These are phyloP conservation scores for Archips crataeganus DNA, from an alignment of 2,888 invertebrate species.

Conservation along the genomic window DNA sequence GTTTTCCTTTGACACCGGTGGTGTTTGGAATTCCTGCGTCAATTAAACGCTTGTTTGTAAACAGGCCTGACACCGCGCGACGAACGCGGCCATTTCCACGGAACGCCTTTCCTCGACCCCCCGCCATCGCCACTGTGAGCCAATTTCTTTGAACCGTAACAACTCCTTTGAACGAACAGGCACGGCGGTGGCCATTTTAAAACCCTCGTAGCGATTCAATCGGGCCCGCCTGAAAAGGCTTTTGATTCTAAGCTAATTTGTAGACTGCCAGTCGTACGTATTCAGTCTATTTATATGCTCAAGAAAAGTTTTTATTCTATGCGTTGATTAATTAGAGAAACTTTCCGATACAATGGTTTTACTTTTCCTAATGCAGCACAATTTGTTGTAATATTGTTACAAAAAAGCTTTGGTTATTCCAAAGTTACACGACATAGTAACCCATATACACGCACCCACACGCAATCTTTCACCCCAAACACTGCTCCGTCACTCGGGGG, in stretches of 20 bases:
- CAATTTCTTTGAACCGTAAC: slow-evolving; percentile 59
- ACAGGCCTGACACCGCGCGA: slow-evolving; percentile 66
- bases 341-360: background rate
- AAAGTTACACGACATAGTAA: slow-evolving; percentile 32
- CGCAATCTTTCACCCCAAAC: slow-evolving; percentile 32
- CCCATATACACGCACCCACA: slow-evolving; percentile 37
- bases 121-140: slow-evolving; percentile 34
- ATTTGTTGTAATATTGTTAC: slow-evolving; percentile 17
- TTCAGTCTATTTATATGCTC: slow-evolving; percentile 15
- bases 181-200: slow-evolving; percentile 47
- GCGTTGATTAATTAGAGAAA: slow-evolving; percentile 2
- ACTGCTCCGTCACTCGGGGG: slow-evolving; percentile 32
- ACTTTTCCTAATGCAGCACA: slow-evolving; percentile 2
- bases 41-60: slow-evolving; percentile 80
- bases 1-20: slow-evolving; percentile 70
- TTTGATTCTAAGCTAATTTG: slow-evolving; percentile 42
- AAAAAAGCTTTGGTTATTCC: slow-evolving; percentile 1
- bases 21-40: slow-evolving; percentile 78
- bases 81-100: slow-evolving; percentile 67
- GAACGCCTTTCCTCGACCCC: slow-evolving; percentile 65
- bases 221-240: slow-evolving; percentile 45
- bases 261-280: slow-evolving; percentile 24
- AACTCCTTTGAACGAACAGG: slow-evolving; percentile 58
- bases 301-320: slow-evolving; percentile 7
- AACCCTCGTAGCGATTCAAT: slow-evolving; percentile 53